Evolutionary conservation across 2,113 vertebrate genomes (phyloP).

Genomic region (Macheiramphus alcinus): DNA sequence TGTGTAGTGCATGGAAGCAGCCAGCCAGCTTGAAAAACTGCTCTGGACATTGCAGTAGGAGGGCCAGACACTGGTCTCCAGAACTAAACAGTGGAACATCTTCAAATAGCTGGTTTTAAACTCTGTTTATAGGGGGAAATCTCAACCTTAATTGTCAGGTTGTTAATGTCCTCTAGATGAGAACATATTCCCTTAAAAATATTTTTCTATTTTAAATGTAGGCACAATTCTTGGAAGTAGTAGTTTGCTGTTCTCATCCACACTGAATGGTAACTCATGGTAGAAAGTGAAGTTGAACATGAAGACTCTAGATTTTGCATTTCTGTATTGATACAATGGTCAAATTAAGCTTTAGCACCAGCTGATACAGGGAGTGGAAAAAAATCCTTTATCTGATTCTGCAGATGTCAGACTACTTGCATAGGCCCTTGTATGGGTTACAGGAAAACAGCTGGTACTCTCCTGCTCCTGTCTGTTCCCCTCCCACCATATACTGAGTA

Average conservation of each 20-base stretch:
- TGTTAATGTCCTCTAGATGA: background rate
- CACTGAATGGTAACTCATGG: background rate
- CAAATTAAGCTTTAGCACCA: background rate
- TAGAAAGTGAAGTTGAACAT: background rate
- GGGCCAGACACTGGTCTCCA: background rate
- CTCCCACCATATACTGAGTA: background rate
- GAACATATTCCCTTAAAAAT: background rate
- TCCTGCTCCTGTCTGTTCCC: background rate
- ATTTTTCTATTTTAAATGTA: background rate
- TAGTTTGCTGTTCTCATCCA: background rate
- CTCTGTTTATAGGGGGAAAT: background rate
- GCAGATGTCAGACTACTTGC: background rate
- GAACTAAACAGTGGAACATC: rapidly evolving
- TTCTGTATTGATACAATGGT: background rate
- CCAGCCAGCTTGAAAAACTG: background rate
- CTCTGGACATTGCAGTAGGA: background rate
- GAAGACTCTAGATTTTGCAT: background rate
- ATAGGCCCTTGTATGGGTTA: background rate
- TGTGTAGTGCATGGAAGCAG: background rate
- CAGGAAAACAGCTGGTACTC: background rate
- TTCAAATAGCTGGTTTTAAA: background rate
- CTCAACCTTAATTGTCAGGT: background rate
- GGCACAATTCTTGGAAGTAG: background rate
- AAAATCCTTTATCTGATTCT: background rate
- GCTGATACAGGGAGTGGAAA: background rate